Conservation (phyloP, 2,888 invertebrate species). For the Tetragonisca angustula region DNA sequence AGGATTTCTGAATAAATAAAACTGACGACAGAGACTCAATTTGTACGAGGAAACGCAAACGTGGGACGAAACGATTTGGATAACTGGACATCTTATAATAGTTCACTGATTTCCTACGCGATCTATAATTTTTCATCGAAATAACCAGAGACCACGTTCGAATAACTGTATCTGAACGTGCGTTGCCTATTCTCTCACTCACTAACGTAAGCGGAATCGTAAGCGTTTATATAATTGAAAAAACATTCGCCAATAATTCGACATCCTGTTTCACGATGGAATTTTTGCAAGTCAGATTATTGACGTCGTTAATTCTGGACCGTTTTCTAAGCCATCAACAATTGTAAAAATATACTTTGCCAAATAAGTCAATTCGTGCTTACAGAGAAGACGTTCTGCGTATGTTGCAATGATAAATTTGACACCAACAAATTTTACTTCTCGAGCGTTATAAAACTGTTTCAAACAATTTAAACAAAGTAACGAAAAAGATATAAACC, state of each 20-base stretch:
- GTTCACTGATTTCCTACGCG: background rate
- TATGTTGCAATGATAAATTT: background rate
- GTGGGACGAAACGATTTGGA: background rate
- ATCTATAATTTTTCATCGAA: slow-evolving; percentile 1
- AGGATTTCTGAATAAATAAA: no score
- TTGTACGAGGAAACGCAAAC: background rate
- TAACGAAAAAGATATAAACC: no score
- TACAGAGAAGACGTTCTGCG: background rate
- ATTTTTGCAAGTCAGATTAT: background rate
- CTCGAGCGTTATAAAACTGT: background rate
- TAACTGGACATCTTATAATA: slow-evolving; percentile 1
- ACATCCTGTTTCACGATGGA: background rate
- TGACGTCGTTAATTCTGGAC: background rate
- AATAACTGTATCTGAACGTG: slow-evolving; percentile 3
- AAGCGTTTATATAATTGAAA: background rate
- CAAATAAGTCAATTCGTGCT: background rate
- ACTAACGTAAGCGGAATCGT: background rate
- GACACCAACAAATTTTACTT: background rate
- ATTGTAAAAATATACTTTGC: background rate
- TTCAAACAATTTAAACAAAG: background rate
- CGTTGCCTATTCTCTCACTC: background rate
- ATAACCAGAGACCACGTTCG: background rate
- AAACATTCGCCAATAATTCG: background rate
- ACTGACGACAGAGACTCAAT: no score
- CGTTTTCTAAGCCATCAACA: background rate